Evolutionary conservation across 2,888 invertebrate genomes (phyloP).

Genomic region (Mesorhabditis spiculigera): DNA sequence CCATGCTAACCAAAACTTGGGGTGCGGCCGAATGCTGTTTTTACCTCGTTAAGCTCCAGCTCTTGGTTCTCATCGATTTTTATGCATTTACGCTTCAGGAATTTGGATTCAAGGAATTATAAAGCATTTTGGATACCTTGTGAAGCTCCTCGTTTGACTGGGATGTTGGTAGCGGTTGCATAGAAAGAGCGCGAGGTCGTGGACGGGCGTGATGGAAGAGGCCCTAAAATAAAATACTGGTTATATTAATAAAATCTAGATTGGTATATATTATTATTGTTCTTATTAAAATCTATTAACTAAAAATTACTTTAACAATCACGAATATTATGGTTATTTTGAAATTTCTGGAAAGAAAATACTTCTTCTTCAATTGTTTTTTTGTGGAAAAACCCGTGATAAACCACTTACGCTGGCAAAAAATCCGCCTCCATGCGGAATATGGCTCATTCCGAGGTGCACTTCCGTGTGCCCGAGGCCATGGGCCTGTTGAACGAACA

Average conservation of each 20-base stretch:
- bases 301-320: not conserved
- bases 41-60: not conserved
- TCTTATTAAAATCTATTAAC: too few relatives aligned
- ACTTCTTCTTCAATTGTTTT: not conserved
- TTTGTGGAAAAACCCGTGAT: too few relatives aligned
- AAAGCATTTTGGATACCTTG: not conserved
- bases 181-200: constrained; percentile 39
- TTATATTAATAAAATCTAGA: too few relatives aligned
- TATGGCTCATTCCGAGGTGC: constrained; percentile 31
- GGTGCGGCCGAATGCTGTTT: too few relatives aligned
- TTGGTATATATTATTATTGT: too few relatives aligned
- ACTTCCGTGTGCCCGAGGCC: constrained; percentile 30
- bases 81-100: not conserved
- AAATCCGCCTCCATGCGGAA: constrained; percentile 34
- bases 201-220: constrained; percentile 23
- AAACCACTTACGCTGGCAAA: constrained; percentile 41
- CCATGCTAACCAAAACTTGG: too few relatives aligned
- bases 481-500: not conserved
- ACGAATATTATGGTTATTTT: not conserved
- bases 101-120: too few relatives aligned
- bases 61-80: not conserved
- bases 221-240: too few relatives aligned
- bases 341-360: not conserved
- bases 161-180: constrained; percentile 37
- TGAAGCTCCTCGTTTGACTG: constrained; percentile 31